Percentiles rank a stretch among this genome's conserved stretches.
Conservation (phyloP, 2,113 vertebrate genomes). For the Alectura lathami region DNA sequence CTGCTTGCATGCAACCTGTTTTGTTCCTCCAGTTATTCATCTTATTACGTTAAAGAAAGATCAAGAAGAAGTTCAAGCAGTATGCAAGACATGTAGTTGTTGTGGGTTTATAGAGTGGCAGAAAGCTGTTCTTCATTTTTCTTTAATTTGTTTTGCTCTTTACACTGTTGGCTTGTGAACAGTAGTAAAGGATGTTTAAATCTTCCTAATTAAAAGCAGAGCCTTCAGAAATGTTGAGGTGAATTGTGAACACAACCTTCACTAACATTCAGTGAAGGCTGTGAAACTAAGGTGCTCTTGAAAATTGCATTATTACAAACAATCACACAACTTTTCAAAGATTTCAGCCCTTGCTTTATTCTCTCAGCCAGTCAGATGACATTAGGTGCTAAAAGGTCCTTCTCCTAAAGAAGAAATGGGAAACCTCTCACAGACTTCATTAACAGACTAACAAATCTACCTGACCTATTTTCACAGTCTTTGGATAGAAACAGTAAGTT, state of each 20-base stretch:
- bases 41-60: background rate
- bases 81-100: background rate
- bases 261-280: background rate
- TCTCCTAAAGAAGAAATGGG: background rate
- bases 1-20: background rate
- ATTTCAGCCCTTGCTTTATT: background rate
- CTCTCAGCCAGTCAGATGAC: background rate
- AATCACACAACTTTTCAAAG: background rate
- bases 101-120: background rate
- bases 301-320: background rate
- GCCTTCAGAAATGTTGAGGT: background rate
- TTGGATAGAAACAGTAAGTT: conserved; percentile 18
- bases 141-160: background rate
- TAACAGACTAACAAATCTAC: conserved; percentile 33
- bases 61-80: background rate
- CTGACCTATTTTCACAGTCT: conserved; percentile 47
- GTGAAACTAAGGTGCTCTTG: background rate
- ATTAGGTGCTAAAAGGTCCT: background rate
- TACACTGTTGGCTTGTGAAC: background rate
- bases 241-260: background rate
- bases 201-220: background rate
- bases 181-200: background rate
- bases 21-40: background rate
- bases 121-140: background rate
- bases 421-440: conserved; percentile 10